Base-by-base conservation (phyloP, 1,140 invertebrate species). In the Trachymyrmex cornetzi region DNA sequence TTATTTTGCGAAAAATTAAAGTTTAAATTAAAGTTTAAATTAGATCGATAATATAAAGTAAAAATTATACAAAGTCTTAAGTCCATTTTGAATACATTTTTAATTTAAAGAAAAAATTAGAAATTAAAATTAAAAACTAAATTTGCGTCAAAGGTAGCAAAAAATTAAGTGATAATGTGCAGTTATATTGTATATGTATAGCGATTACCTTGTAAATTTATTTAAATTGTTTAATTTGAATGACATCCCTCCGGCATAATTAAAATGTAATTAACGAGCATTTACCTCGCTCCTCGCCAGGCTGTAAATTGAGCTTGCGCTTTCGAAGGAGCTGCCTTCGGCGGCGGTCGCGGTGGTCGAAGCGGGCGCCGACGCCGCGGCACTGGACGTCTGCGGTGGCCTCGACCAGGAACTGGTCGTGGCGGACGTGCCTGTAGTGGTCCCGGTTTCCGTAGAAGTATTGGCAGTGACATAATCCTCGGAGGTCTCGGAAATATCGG, bases 401-500 rank as follows among this genome's bases (percentile, higher is more conserved):
- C 91, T 94, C 44, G 95, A 94, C 92, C 94, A 94, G 67, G 95
- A 95, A 88, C 93, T 95, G 74, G 93, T 95, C 50, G 93, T 94
- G n/a, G 93, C 94, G 69, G 93, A 94, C 19, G 94, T 96, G 69
- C 95, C 95, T 44, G 94, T 94, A 1, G 96, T 96, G 87, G 96
- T 96, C 90, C 96, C 96, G 24, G 96, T 96, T 75, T 97, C 97
- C 85, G 97, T 97, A 88, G 97, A 97, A 48, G 98, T 98, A 94
- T 97, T 98, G 93, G 98, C 98, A 92, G 98, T 98, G 86, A 98
- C 97, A 94, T 98, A 98, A 93, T 98, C 98, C 93, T 98, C 98
- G 24, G 97, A 98, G 79, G 98, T 98, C 95, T 98, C 98, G 11
- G 97, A 98, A 27, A 98, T 96, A 93, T 98, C 97, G 6, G 96